Conservation (phyloP, 2,113 vertebrate species). For the Beaufortia kweichowensis region DNA sequence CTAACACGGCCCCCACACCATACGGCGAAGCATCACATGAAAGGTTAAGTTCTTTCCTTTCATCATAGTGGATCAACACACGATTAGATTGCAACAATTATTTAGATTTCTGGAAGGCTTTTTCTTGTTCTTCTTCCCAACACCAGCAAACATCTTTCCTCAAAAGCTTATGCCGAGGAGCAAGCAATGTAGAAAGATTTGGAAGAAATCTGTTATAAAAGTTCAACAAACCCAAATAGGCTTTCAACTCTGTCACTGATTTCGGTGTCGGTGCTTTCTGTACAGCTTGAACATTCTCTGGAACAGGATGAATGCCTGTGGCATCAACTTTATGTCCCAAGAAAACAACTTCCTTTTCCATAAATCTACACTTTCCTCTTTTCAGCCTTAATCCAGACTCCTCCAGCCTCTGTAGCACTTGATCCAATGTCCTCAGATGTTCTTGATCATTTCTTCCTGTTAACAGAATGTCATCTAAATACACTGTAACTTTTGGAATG, state of each 20-base stretch:
- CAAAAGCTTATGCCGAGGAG: slow-evolving; percentile 30
- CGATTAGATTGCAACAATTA: slow-evolving; percentile 5
- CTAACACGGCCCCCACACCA: slow-evolving; percentile 27
- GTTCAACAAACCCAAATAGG: slow-evolving; percentile 37
- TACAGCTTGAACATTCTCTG: slow-evolving; percentile 21
- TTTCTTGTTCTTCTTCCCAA: slow-evolving; percentile 49
- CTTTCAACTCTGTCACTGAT: slow-evolving; percentile 41
- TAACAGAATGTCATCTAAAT: slow-evolving; percentile 47
- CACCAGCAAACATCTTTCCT: slow-evolving; percentile 19
- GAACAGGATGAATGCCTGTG: slow-evolving; percentile 17
- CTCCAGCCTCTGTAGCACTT: slow-evolving; percentile 14
- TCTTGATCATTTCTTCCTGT: slow-evolving; percentile 21
- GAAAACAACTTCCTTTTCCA: slow-evolving; percentile 36
- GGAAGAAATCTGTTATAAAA: slow-evolving; percentile 30
- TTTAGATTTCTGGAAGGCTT: slow-evolving; percentile 19
- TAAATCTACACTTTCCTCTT: slow-evolving; percentile 17
- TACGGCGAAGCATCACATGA: slow-evolving; percentile 35
- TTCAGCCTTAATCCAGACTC: slow-evolving; percentile 3
- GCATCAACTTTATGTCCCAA: slow-evolving; percentile 20
- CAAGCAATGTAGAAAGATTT: slow-evolving; percentile 18
- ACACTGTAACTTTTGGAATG: slow-evolving; percentile 23
- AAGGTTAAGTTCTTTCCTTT: not conserved
- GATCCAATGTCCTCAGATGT: slow-evolving; percentile 16
- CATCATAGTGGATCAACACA: slow-evolving; percentile 28
- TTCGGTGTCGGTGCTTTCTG: slow-evolving; percentile 19